Percentiles rank a stretch among this genome's conserved stretches.
Evolutionary conservation across 2,888 invertebrate species (phyloP).

Genomic region (Cetonia aurata): DNA sequence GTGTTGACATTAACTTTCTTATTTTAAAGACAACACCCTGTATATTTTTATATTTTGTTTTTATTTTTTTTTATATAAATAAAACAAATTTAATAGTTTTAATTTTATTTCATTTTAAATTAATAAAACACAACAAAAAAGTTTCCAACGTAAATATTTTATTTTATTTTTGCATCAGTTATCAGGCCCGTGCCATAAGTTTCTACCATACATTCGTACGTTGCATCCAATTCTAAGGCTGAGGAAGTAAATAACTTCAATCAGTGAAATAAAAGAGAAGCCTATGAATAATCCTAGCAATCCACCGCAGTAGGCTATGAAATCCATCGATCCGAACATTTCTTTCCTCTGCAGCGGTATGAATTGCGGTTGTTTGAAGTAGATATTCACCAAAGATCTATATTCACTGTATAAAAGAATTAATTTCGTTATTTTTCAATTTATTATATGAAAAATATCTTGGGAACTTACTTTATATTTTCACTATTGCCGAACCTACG

Average conservation of each 20-base stretch:
- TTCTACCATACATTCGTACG: constrained; percentile 55
- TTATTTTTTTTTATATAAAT: too few relatives aligned
- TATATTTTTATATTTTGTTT: too few relatives aligned
- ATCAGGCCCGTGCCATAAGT: constrained; percentile 57
- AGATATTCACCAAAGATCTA: constrained; percentile 73
- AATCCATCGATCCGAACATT: constrained; percentile 71
- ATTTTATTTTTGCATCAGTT: too few relatives aligned
- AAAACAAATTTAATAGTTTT: too few relatives aligned
- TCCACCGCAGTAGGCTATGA: constrained; percentile 72
- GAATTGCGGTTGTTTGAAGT: constrained; percentile 79
- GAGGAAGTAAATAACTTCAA: constrained; percentile 73
- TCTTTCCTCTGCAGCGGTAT: constrained; percentile 77
- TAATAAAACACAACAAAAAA: too few relatives aligned
- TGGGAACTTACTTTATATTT: constrained; percentile 53
- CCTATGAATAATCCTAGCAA: constrained; percentile 74
- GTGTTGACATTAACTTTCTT: too few relatives aligned
- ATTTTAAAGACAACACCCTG: too few relatives aligned
- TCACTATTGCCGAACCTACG: constrained; percentile 28
- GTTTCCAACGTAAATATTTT: too few relatives aligned
- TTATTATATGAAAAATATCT: constrained; percentile 58
- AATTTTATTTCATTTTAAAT: too few relatives aligned
- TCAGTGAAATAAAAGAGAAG: constrained; percentile 74
- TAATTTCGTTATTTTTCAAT: neutral
- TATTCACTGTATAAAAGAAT: neutral
- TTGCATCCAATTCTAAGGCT: constrained; percentile 66